phyloP scores from a whole-genome alignment of 1,140 invertebrate species.

The Liolophura sinensis region DNA sequence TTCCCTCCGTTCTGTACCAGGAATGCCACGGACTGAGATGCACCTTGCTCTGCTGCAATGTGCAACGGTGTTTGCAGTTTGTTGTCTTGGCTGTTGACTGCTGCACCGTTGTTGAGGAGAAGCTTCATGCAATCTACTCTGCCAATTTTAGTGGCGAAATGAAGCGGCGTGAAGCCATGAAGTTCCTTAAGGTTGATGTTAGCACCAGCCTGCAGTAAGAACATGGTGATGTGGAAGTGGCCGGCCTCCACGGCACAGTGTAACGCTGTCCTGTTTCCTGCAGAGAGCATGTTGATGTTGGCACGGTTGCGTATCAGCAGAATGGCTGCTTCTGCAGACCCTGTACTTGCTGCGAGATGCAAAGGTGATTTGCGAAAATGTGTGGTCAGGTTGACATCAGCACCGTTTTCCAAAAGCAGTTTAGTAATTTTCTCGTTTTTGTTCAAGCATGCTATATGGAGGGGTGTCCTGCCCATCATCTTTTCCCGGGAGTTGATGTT shows the following conservation, averaged over 20 bases:
- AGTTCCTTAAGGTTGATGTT: conserved; percentile 43
- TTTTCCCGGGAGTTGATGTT: conserved; percentile 45
- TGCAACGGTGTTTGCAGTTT: conserved; percentile 40
- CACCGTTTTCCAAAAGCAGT: conserved; percentile 78
- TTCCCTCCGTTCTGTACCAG: conserved; percentile 32
- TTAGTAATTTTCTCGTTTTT: conserved; percentile 59
- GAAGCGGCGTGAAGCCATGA: conserved; percentile 42
- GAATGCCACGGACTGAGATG: conserved; percentile 22
- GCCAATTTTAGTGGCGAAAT: conserved; percentile 32
- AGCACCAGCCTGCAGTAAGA: conserved; percentile 37
- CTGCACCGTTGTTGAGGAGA: conserved; percentile 29
- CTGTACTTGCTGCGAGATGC: conserved; percentile 64
- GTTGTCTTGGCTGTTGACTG: conserved; percentile 39
- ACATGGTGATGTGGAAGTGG: conserved; percentile 25
- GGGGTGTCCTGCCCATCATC: conserved; percentile 40
- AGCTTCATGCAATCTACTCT: conserved; percentile 25
- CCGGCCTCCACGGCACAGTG: conserved; percentile 37
- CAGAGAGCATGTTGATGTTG: conserved; percentile 63
- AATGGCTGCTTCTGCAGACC: conserved; percentile 71
- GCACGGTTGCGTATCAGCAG: conserved; percentile 76
- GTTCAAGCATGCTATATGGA: conserved; percentile 39
- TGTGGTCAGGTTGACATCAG: conserved; percentile 82
- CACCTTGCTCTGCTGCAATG: conserved; percentile 26
- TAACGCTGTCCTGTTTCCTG: conserved; percentile 40
- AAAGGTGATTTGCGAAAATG: conserved; percentile 68